Evolutionary conservation across 2,888 invertebrate species (phyloP).

Genomic region (Homarus gammarus): DNA sequence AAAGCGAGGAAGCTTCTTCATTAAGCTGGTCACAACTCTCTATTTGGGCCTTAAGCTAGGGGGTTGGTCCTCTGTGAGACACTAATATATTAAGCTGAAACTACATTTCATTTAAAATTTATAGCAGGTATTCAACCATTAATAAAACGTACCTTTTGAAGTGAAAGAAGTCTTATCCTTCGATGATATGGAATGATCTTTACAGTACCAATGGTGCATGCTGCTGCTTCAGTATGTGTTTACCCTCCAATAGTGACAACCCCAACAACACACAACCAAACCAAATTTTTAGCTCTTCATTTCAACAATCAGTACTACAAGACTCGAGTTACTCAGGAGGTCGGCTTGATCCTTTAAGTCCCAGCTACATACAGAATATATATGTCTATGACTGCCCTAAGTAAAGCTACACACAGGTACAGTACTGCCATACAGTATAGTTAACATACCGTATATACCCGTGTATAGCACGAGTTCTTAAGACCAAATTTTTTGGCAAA

Average conservation of each 20-base stretch:
- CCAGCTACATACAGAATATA: no score
- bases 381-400: no score
- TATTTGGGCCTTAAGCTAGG: slow-evolving; percentile 47
- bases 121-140: background rate
- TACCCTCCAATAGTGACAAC: background rate
- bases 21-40: slow-evolving; percentile 49
- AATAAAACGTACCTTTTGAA: background rate
- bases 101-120: slow-evolving; percentile 21
- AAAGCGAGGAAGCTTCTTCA: slow-evolving; percentile 62
- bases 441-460: no score
- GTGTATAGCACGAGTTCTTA: no score
- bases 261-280: background rate
- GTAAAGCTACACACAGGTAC: no score
- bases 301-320: background rate
- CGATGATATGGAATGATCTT: background rate
- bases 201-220: slow-evolving; percentile 12
- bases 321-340: no score
- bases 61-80: background rate
- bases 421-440: no score
- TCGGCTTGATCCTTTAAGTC: no score
- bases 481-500: no score
- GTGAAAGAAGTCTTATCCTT: background rate
- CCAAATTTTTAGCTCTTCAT: background rate
- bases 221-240: background rate
- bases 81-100: slow-evolving; percentile 3